These are phyloP conservation scores for Oxygymnocypris stewartii DNA, from an alignment of 2,113 vertebrate species.

Conservation along the genomic window DNA sequence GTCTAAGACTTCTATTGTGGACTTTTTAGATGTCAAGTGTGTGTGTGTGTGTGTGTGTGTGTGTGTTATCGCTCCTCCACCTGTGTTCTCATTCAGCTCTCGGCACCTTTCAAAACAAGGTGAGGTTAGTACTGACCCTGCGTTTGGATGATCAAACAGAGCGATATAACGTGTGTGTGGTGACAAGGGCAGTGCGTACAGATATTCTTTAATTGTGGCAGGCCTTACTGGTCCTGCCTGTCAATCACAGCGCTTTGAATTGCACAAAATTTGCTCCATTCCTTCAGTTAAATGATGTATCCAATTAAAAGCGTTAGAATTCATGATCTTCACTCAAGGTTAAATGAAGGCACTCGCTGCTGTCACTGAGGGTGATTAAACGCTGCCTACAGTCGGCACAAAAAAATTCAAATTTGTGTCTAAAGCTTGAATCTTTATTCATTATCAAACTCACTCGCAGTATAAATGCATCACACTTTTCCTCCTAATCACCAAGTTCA, in stretches of 20 bases:
- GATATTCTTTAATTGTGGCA: slow-evolving; percentile 99
- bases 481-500: slow-evolving; percentile 96
- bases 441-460: slow-evolving; percentile 91
- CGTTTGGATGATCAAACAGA: slow-evolving; percentile 88
- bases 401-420: slow-evolving; percentile 97
- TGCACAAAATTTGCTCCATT: slow-evolving; percentile 99
- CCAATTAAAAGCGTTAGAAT: slow-evolving; percentile 99
- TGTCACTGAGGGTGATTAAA: slow-evolving; percentile 99
- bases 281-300: slow-evolving; percentile 99
- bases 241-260: slow-evolving; percentile 99
- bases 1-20: not conserved
- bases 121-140: slow-evolving; percentile 86
- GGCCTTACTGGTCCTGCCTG: slow-evolving; percentile 99
- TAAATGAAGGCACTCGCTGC: slow-evolving; percentile 99
- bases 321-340: slow-evolving; percentile 99
- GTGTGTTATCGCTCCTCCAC: slow-evolving; percentile 44
- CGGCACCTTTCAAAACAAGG: slow-evolving; percentile 91
- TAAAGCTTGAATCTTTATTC: slow-evolving; percentile 99
- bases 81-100: slow-evolving; percentile 58
- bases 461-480: slow-evolving; percentile 96
- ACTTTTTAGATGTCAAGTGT: not conserved
- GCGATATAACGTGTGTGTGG: slow-evolving; percentile 87
- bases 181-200: slow-evolving; percentile 96
- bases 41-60: slow-evolving; percentile 24
- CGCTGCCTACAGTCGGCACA: slow-evolving; percentile 97